Evolutionary conservation across 2,888 invertebrate species (phyloP), one percentile per base, ranked within the genome.

Genomic region (Pterostichus niger): DNA sequence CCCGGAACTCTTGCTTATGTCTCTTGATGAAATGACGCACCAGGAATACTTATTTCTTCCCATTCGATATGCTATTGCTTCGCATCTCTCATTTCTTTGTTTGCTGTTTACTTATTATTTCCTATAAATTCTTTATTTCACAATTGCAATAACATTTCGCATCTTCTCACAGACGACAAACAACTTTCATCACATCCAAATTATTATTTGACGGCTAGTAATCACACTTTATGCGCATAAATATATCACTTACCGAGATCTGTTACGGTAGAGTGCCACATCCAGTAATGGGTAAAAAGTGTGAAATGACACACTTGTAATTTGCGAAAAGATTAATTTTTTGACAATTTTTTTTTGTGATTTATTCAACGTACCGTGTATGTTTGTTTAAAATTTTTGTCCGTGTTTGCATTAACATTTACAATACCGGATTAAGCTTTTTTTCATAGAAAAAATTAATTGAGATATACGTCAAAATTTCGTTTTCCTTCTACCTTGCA

Each of bases 1-100:
- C 17, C 13, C 64, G 64, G 64, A 64, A 64, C 64, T 64, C 15
- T 40, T 64, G 44, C 46, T 71, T 71, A 71, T 71, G 68, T 46
- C 44, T 40, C 17, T 44, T 44, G 17, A 71, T 71, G 15, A 64
- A 61, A 61, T 61, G 61, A 61, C 61, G 31, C 61, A 61, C 10
- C 6, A 11, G n/a, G 64, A 64, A 64, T 35, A 64, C 40, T 64
- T 64, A 33, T 64, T 64, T 7, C n/a, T 17, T 10, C 24, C 10
- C 6, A 17, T 13, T 49, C n/a, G 46, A 46, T 46, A 46, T 10
- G 46, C n/a, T n/a, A 2, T 10, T 46, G 11, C n/a, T n/a, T 46
- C 49, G 0, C 13, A n/a, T 49, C 24, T 49, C 11, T 49, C 49
- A 49, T 49, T 49, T 49, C 10, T 9, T n/a, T 9, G 13, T 10